A percentile compares a stretch with the other conserved stretches of the same genome.
phyloP scores from a whole-genome alignment of 2,113 vertebrate species.

The Pangasianodon hypophthalmus region DNA sequence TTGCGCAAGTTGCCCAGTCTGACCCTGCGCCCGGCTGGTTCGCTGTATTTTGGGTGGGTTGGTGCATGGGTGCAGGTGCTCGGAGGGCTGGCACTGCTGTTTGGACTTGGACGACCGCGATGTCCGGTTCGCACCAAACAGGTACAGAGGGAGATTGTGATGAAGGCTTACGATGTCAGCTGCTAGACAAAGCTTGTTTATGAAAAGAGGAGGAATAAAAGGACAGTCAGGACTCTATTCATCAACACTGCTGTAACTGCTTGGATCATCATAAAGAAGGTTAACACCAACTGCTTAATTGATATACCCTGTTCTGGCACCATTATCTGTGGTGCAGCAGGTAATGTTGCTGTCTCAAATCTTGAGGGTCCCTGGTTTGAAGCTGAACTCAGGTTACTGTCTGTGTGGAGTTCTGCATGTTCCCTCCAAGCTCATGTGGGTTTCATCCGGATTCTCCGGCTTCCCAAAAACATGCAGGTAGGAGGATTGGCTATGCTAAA shows the following conservation, averaged over 20 bases:
- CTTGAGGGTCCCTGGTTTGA: background rate
- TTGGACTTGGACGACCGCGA: slow-evolving; percentile 68
- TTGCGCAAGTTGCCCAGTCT: slow-evolving; percentile 59
- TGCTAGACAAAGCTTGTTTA: slow-evolving; percentile 57
- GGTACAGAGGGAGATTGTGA: slow-evolving; percentile 60
- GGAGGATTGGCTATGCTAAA: background rate
- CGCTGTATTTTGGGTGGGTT: slow-evolving; percentile 78
- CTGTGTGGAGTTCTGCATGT: background rate
- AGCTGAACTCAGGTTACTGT: background rate
- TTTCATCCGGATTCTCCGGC: background rate
- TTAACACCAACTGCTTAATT: background rate
- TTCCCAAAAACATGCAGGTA: background rate
- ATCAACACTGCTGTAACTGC: background rate
- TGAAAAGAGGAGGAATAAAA: background rate
- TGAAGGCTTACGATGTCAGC: slow-evolving; percentile 70
- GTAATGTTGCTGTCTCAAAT: background rate
- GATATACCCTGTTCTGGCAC: background rate
- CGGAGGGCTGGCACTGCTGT: slow-evolving; percentile 69
- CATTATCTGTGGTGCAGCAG: background rate
- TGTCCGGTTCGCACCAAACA: slow-evolving; percentile 61
- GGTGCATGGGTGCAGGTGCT: slow-evolving; percentile 75
- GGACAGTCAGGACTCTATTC: background rate
- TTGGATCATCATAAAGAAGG: background rate
- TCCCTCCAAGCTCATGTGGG: background rate
- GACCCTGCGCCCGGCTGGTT: slow-evolving; percentile 66